Evolutionary conservation across 2,888 invertebrate species (phyloP), one percentile per base, ranked within the genome.

Genomic region (Aspidiotus rigidus): DNA sequence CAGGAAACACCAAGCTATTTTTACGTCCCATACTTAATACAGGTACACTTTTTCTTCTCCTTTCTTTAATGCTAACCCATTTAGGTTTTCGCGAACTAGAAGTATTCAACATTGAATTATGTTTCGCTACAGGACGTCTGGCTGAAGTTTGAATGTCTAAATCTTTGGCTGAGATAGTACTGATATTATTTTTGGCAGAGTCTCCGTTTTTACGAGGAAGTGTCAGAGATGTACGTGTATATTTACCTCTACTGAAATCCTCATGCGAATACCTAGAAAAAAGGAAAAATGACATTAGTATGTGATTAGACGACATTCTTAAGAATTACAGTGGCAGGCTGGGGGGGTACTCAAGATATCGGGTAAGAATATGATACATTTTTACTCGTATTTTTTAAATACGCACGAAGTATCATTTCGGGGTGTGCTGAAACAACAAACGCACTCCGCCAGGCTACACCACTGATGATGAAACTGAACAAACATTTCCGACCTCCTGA

Each of bases 21-120:
- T 28, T 28, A 28, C 28, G 17, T 2, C 53, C 53, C 56, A 55
- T 15, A 13, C 17, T 39, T 44, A 62, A 10, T 15, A 60, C 60
- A 16, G 67, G 59, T 13, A 67, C 67, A 15, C 67, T 67, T 59
- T 67, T 59, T 13, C 67, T 41, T 7, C 67, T 16, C 39, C 39
- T 16, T 6, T 39, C 59, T 39, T 59, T 59, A 39, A 39, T 39
- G 28, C 59, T 59, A 49, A 13, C n/a, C 49, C 49, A 49, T 28
- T 28, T 59, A 3, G 9, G 8, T 13, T 28, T 28, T 17, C 67
- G 57, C 60, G 59, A 49, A 15, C 67, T 59, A 17, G 60, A 49
- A n/a, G 41, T 42, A 17, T 60, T 60, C 40, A 67, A n/a, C 44
- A 67, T n/a, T 0, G 67, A 67, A 16, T 59, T 67, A n/a, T 67